Evolutionary conservation across 2,888 invertebrate genomes (phyloP), one percentile per base, ranked within the genome.

Genomic region (Pheosia tremula): DNA sequence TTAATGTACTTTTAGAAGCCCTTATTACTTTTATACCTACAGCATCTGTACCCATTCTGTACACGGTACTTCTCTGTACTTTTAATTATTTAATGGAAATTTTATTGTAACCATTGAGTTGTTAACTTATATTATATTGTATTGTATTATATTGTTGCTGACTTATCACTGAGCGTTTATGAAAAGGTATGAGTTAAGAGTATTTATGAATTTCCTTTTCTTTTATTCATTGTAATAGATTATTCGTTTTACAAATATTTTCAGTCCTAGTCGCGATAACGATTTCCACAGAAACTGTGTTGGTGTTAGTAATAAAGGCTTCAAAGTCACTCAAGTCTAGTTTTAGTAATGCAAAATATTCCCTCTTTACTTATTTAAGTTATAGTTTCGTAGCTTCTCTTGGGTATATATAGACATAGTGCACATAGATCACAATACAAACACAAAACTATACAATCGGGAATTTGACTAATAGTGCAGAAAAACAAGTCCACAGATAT

Each of bases 291-390:
- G 37, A 37, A 53, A 53, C 24, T 53, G 11, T 47, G 9, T 4
- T n/a, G 5, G 37, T 36, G 4, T 53, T 37, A 4, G 36, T 53
- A 37, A 53, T 37, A 53, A 53, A 9, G 37, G 3, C 47, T 47
- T 47, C 8, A 9, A n/a, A 47, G 47, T 47, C 4, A 1, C 2
- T n/a, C n/a, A 47, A n/a, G 53, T 9, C 24, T 36, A 53, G 3
- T 11, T 5, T 53, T 3, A 11, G 13, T 62, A 61, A 63, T 56
- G 53, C 60, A 74, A 77, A 74, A 77, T 77, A 77, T 77, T 66
- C 67, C 68, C 68, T 77, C 67, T 63, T 68, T 74, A 75, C 72
- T 68, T 71, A 61, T 66, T 58, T 24, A 11, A 47, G 5, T 47
- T 4, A 11, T 47, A 5, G n/a, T 8, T 41, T 41, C 47, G 47